Conservation (phyloP, 2,113 vertebrate genomes). For the Hypomesus transpacificus region DNA sequence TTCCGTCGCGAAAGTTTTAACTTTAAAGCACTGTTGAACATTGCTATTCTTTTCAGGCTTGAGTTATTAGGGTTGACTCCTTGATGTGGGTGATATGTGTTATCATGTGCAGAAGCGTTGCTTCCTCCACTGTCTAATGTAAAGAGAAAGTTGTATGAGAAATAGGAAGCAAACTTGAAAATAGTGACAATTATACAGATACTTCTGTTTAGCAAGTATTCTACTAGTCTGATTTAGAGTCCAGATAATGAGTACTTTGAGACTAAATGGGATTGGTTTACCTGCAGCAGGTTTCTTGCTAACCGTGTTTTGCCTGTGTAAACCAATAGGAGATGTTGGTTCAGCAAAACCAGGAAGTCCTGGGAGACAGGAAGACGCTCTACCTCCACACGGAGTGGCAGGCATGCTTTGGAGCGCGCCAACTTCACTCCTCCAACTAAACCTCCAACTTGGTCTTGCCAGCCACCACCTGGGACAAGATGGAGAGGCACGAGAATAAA, state of each 20-base stretch:
- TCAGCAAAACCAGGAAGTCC: conserved; percentile 75
- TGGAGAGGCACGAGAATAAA: neutral
- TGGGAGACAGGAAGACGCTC: conserved; percentile 70
- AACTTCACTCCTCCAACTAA: conserved; percentile 87
- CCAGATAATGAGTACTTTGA: neutral
- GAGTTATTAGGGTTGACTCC: too few species aligned
- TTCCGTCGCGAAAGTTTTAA: too few species aligned
- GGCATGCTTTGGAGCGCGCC: conserved; percentile 76
- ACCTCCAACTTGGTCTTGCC: conserved; percentile 97
- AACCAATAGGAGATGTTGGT: conserved; percentile 84
- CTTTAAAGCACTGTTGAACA: too few species aligned
- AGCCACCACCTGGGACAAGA: conserved; percentile 82
- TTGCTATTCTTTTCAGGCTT: too few species aligned
- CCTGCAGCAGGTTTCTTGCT: conserved; percentile 95
- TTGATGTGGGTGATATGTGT: too few species aligned
- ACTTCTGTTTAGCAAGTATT: too few species aligned
- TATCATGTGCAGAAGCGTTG: too few species aligned
- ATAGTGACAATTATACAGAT: too few species aligned
- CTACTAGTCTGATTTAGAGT: too few species aligned
- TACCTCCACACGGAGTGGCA: conserved; percentile 85
- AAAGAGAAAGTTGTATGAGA: too few species aligned
- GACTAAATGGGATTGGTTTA: conserved; percentile 37
- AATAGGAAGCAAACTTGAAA: too few species aligned
- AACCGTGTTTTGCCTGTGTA: conserved; percentile 95
- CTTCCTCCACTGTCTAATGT: too few species aligned